phyloP scores from a whole-genome alignment of 2,888 invertebrate genomes.

The Aquatica leii region DNA sequence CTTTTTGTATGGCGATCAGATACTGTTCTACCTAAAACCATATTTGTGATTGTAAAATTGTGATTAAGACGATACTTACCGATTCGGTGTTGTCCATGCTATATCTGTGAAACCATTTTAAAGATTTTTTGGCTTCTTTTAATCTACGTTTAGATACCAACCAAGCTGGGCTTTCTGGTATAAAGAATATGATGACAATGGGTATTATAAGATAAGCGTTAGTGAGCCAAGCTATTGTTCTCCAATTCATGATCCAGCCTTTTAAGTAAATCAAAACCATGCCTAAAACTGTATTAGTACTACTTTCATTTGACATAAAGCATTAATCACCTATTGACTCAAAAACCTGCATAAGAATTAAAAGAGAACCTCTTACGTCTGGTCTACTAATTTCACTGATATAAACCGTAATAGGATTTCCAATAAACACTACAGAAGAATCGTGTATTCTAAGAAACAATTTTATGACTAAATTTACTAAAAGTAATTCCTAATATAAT shows the following conservation, averaged over 20 bases:
- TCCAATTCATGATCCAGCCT: constrained; percentile 65
- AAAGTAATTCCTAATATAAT: background rate
- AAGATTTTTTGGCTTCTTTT: constrained; percentile 63
- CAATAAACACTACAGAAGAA: background rate
- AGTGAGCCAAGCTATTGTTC: constrained; percentile 64
- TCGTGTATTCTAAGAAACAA: background rate
- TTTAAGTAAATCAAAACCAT: constrained; percentile 59
- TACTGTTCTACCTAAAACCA: constrained; percentile 60
- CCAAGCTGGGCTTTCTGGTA: constrained; percentile 68
- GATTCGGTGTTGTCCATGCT: too few species aligned
- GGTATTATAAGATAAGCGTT: constrained; percentile 63
- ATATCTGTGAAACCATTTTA: constrained; percentile 57
- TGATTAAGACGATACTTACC: too few species aligned
- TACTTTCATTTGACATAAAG: too few species aligned
- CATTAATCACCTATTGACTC: background rate
- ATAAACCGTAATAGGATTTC: background rate
- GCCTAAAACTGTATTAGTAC: too few species aligned
- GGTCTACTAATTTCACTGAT: constrained; percentile 1
- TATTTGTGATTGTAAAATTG: too few species aligned
- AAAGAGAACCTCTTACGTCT: background rate
- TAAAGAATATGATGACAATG: constrained; percentile 60
- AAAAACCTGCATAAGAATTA: background rate
- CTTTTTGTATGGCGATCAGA: constrained; percentile 63
- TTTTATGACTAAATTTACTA: background rate
- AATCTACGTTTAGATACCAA: constrained; percentile 63